Percentiles rank a stretch among this genome's conserved stretches.
phyloP scores from a whole-genome alignment of 2,888 invertebrate species.

The Drosophila crucigera region DNA sequence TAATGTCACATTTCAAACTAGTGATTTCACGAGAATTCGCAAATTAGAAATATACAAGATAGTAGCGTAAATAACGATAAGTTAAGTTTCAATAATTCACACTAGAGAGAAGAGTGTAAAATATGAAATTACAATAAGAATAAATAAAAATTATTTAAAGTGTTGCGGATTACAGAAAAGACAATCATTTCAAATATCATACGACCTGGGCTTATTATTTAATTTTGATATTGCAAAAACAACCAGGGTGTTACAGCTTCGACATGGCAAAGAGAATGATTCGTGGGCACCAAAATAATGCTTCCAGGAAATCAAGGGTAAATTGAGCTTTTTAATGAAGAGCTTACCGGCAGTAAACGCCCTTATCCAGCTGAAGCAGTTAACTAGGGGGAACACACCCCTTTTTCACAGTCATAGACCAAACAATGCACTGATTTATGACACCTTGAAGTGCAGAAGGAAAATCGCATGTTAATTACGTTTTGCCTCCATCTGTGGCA shows the following conservation, averaged over 20 bases:
- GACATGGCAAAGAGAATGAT: background rate
- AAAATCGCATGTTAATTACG: constrained; percentile 79
- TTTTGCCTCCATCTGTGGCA: constrained; percentile 7
- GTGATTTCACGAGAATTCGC: background rate
- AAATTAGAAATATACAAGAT: background rate
- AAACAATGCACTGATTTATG: constrained; percentile 73
- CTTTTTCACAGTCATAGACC: constrained; percentile 26
- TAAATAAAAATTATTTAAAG: too few relatives aligned
- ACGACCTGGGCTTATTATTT: background rate
- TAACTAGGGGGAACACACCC: constrained; percentile 20
- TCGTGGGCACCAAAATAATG: constrained; percentile 59
- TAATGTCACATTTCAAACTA: too few relatives aligned
- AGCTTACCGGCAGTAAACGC: constrained; percentile 9
- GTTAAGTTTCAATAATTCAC: background rate
- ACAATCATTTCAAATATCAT: background rate
- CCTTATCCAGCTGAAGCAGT: background rate
- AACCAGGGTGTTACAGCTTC: background rate
- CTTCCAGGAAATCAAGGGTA: constrained; percentile 47
- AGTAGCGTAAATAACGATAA: background rate
- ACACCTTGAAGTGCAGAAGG: constrained; percentile 73
- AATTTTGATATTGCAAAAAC: background rate
- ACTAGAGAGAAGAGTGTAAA: background rate
- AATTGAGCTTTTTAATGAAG: constrained; percentile 69
- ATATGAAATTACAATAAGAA: background rate
- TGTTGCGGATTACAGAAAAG: background rate